Conservation (phyloP, 2,888 invertebrate species). For the Phengaris alcon region DNA sequence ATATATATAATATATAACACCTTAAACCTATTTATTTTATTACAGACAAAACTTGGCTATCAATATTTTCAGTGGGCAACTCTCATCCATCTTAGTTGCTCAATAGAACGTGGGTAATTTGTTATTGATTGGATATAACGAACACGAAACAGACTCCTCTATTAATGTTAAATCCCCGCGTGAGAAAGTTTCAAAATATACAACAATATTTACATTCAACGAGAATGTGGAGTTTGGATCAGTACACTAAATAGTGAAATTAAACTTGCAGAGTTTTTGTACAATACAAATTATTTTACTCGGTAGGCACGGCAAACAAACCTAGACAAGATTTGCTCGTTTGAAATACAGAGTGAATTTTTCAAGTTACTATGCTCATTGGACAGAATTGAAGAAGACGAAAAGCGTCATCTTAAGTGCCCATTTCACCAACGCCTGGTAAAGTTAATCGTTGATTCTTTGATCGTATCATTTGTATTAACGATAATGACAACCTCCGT, state of each 20-base stretch:
- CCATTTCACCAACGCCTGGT: too few relatives aligned
- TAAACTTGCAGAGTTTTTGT: neutral
- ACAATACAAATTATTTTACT: neutral
- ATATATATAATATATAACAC: neutral
- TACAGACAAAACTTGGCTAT: constrained; percentile 10
- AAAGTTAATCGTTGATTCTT: too few relatives aligned
- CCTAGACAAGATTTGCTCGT: neutral
- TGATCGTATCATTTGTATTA: too few relatives aligned
- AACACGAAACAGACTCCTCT: constrained; percentile 55
- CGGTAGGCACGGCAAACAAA: too few relatives aligned
- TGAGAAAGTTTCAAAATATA: constrained; percentile 58
- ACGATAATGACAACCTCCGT: too few relatives aligned
- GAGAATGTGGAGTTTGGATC: neutral
- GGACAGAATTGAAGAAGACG: too few relatives aligned
- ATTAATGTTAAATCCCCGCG: constrained; percentile 50
- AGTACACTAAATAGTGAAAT: neutral
- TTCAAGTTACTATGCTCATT: too few relatives aligned
- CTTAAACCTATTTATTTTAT: constrained; percentile 21
- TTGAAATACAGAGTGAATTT: too few relatives aligned
- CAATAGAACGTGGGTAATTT: constrained; percentile 31
- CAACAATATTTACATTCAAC: neutral
- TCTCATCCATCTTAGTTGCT: constrained; percentile 33
- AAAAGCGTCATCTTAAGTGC: too few relatives aligned
- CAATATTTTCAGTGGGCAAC: constrained; percentile 17
- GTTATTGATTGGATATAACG: constrained; percentile 45